Percentiles rank a stretch among this genome's conserved stretches.
Evolutionary conservation across 35 echinoderm and acorn worm genomes (phyloP).

Genomic region (Apostichopus californicus): DNA sequence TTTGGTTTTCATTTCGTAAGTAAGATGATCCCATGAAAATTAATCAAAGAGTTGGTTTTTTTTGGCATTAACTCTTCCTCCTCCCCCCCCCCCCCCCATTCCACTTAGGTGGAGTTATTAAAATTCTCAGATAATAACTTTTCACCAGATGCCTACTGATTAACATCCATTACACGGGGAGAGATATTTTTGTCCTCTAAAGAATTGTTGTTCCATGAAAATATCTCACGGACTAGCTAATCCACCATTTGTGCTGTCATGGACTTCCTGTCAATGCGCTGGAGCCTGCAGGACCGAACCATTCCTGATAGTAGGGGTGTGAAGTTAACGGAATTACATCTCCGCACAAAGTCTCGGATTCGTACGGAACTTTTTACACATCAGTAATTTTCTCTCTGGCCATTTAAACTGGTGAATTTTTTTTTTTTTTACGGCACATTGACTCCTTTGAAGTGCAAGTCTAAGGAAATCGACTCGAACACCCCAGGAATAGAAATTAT

Average conservation of each 20-base stretch:
- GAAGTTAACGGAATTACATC: too few relatives aligned
- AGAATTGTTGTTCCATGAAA: background rate
- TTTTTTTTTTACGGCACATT: background rate
- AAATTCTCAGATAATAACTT: too few relatives aligned
- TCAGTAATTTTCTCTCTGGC: background rate
- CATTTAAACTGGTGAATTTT: background rate
- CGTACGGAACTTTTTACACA: background rate
- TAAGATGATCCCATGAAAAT: too few relatives aligned
- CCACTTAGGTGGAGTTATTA: too few relatives aligned
- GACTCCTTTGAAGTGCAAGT: conserved; percentile 12
- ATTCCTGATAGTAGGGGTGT: background rate
- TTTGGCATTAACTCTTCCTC: too few relatives aligned
- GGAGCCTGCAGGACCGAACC: conserved; percentile 9
- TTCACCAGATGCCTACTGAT: too few relatives aligned
- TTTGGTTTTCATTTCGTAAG: too few relatives aligned
- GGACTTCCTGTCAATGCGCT: background rate
- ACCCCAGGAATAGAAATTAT: conserved; percentile 26
- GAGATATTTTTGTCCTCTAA: background rate
- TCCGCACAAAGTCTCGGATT: too few relatives aligned
- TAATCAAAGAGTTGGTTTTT: too few relatives aligned
- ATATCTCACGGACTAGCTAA: conserved; percentile 3
- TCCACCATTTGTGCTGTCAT: background rate
- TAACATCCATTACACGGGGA: too few relatives aligned
- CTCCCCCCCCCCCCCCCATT: too few relatives aligned
- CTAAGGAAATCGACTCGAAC: background rate